Evolutionary conservation across 2,113 vertebrate genomes (phyloP).

Genomic region (zebrafish (Danio rerio)): GRCz12tu NC_133194.1:14122001-14122500

Average conservation of each 20-base stretch:
- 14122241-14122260: constrained; percentile 83
- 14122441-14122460: no score
- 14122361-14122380: neutral
- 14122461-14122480: no score
- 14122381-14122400: neutral
- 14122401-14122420: neutral
- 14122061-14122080: no score
- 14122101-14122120: constrained; percentile 98
- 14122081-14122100: constrained; percentile 70
- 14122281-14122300: neutral
- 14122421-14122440: no score
- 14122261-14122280: constrained; percentile 55
- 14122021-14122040: no score
- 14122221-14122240: constrained; percentile 81
- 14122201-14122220: constrained; percentile 72
- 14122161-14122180: constrained; percentile 84
- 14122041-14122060: no score
- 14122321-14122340: neutral
- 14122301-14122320: neutral
- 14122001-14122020: no score
- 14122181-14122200: constrained; percentile 69
- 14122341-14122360: neutral
- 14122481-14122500: no score
- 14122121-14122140: constrained; percentile 99
- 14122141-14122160: constrained; percentile 91